Evolutionary conservation across 2,113 vertebrate species (phyloP).

Genomic region (zebrafish (Danio rerio)): GRCz12tu NC_133187.1:36612001-36612500

Average conservation of each 20-base stretch:
- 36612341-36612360: conserved; percentile 47
- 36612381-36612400: background rate
- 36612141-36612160: background rate
- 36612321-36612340: conserved; percentile 39
- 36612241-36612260: background rate
- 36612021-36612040: conserved; percentile 62
- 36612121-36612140: background rate
- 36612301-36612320: conserved; percentile 34
- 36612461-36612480: conserved; percentile 43
- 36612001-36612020: conserved; percentile 60
- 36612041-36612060: conserved; percentile 49
- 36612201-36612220: background rate
- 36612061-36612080: conserved; percentile 47
- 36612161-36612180: background rate
- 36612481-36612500: conserved; percentile 3
- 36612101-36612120: conserved; percentile 26
- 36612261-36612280: background rate
- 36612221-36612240: background rate
- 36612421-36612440: conserved; percentile 20
- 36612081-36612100: conserved; percentile 28
- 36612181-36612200: conserved; percentile 19
- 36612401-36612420: background rate
- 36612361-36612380: conserved; percentile 51
- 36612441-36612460: conserved; percentile 9
- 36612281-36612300: conserved; percentile 47